Percentiles rank a stretch among this genome's conserved stretches.
These are phyloP conservation scores for Rhopalosiphum maidis DNA, from an alignment of 1,140 invertebrate species.

Conservation along the genomic window DNA sequence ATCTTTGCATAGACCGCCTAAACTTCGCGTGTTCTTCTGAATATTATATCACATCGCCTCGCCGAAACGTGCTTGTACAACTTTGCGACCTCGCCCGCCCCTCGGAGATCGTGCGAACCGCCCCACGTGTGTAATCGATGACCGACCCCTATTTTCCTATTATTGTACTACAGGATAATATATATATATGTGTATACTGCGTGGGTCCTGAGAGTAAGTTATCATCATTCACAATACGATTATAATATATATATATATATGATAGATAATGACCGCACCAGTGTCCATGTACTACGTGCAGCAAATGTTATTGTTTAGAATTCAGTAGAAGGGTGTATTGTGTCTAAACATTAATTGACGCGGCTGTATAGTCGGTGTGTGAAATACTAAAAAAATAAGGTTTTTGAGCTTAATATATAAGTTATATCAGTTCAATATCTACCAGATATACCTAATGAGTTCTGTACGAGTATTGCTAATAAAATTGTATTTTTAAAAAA, in stretches of 20 bases:
- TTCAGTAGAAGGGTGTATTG: background rate
- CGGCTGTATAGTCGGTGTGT: background rate
- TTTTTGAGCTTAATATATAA: background rate
- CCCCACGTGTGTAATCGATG: conserved; percentile 43
- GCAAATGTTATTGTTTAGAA: background rate
- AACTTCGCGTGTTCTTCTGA: background rate
- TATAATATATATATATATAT: background rate
- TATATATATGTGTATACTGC: background rate
- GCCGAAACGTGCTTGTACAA: background rate
- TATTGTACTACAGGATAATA: background rate
- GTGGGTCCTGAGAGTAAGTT: conserved; percentile 22
- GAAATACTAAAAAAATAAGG: background rate
- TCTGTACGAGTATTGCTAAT: no score
- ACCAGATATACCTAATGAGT: no score
- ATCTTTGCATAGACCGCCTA: background rate
- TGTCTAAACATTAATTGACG: background rate
- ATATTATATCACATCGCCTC: background rate
- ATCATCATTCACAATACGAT: background rate
- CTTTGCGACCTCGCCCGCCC: background rate
- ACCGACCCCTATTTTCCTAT: conserved; percentile 29
- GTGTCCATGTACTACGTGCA: background rate
- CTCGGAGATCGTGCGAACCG: conserved; percentile 23
- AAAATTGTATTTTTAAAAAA: no score
- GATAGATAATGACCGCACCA: background rate
- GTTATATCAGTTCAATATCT: background rate